These are phyloP conservation scores for Bedellia somnulentella DNA, from an alignment of 2,888 invertebrate species.

Conservation along the genomic window DNA sequence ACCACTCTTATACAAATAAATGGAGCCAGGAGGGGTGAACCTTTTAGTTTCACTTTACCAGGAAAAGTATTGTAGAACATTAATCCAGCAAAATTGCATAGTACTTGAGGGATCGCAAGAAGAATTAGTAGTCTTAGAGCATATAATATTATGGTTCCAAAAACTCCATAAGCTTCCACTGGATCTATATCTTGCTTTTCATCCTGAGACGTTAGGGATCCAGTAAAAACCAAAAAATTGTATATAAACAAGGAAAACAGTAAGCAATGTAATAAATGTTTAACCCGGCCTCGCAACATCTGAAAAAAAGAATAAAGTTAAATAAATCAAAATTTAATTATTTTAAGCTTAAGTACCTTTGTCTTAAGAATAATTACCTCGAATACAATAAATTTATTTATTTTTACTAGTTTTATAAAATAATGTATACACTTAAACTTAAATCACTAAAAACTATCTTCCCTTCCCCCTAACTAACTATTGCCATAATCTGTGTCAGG, in stretches of 20 bases:
- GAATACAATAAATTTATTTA: too few species aligned
- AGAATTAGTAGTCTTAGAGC: constrained; percentile 77
- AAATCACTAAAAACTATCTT: too few species aligned
- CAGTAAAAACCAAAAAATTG: constrained; percentile 70
- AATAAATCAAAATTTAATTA: too few species aligned
- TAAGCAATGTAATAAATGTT: constrained; percentile 80
- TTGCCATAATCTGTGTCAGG: too few species aligned
- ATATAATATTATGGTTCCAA: constrained; percentile 75
- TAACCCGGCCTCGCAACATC: constrained; percentile 68
- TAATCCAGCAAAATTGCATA: constrained; percentile 86
- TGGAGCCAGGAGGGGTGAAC: constrained; percentile 88
- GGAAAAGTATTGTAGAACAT: constrained; percentile 93
- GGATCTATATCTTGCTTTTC: constrained; percentile 70
- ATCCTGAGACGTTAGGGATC: constrained; percentile 62
- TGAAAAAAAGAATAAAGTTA: constrained; percentile 37
- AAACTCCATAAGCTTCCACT: constrained; percentile 78
- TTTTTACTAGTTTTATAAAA: too few species aligned
- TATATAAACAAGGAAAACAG: constrained; percentile 74
- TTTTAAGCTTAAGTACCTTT: too few species aligned
- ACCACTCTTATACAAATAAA: constrained; percentile 94
- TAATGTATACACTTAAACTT: too few species aligned
- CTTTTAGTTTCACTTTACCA: constrained; percentile 84
- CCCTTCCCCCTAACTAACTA: too few species aligned
- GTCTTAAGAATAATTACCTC: too few species aligned
- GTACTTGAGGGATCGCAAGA: constrained; percentile 84